Percentiles rank a stretch among this genome's conserved stretches.
Conservation (phyloP, 2,113 vertebrate species). For the Nothocercus julius region DNA sequence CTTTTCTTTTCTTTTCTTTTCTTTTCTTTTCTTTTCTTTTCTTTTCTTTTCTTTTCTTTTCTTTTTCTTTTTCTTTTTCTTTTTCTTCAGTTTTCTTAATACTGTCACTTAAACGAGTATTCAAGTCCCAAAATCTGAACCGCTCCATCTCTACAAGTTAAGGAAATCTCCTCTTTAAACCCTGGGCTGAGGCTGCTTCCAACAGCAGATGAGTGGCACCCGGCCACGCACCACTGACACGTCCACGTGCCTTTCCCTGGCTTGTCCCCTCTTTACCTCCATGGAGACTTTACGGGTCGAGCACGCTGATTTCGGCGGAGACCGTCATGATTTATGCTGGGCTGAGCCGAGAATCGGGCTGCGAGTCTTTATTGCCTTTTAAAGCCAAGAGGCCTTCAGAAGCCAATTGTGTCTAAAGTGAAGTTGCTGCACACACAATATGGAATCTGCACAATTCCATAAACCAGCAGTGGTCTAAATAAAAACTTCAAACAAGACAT, state of each 20-base stretch:
- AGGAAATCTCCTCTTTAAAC: not conserved
- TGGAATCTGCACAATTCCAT: slow-evolving; percentile 63
- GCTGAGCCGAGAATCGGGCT: not conserved
- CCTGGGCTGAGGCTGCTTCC: rapidly evolving
- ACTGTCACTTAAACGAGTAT: not conserved
- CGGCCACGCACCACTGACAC: rapidly evolving
- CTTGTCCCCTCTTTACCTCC: not conserved
- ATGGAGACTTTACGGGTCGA: not conserved
- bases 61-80: not conserved
- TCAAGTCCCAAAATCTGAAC: not conserved
- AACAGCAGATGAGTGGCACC: not conserved
- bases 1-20: too few species aligned
- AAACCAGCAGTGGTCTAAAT: slow-evolving; percentile 69
- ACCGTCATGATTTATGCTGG: not conserved
- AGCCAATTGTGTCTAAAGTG: slow-evolving; percentile 48
- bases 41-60: too few species aligned
- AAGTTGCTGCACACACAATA: slow-evolving; percentile 52
- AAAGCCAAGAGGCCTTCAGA: slow-evolving; percentile 57
- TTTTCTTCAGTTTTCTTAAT: not conserved
- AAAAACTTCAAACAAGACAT: slow-evolving; percentile 67
- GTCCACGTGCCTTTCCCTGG: not conserved
- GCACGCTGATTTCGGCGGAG: not conserved
- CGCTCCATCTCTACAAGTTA: rapidly evolving
- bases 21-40: too few species aligned
- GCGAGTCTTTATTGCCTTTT: slow-evolving; percentile 39